A percentile compares a stretch with the other conserved stretches of the same genome.
These are phyloP conservation scores for Penaeus indicus DNA, from an alignment of 1,140 invertebrate species.

Conservation along the genomic window DNA sequence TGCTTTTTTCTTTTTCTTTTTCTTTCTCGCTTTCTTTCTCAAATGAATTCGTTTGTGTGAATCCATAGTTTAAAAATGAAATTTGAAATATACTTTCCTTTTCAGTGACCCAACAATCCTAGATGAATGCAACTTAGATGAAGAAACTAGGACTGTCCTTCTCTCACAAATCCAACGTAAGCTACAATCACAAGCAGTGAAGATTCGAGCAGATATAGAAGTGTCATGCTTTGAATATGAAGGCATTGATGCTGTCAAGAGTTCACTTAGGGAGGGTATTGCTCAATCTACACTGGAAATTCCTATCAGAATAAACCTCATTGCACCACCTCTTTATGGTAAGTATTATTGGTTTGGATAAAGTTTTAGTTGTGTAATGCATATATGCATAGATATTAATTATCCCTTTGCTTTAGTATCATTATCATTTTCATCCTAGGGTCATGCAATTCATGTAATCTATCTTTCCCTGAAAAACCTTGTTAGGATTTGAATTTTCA, in stretches of 20 bases:
- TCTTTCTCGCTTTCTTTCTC: background rate
- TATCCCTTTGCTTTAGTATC: too few species aligned
- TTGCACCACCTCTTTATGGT: constrained; percentile 97
- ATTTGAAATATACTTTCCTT: constrained; percentile 39
- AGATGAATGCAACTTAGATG: constrained; percentile 95
- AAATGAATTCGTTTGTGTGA: too few species aligned
- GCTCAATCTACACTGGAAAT: constrained; percentile 91
- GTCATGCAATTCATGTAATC: background rate
- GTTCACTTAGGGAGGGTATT: constrained; percentile 92
- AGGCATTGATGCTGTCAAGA: constrained; percentile 98
- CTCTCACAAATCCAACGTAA: constrained; percentile 96
- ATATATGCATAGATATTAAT: too few species aligned
- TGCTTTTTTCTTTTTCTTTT: background rate
- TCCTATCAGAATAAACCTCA: constrained; percentile 98
- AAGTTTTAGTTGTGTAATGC: background rate
- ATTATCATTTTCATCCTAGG: background rate
- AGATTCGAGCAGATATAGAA: constrained; percentile 97
- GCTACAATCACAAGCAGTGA: constrained; percentile 97
- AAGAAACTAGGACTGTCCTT: constrained; percentile 91
- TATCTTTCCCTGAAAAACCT: background rate
- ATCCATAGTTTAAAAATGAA: background rate
- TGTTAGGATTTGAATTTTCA: too few species aligned
- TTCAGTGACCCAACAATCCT: constrained; percentile 90
- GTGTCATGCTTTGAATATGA: constrained; percentile 99
- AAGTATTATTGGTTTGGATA: constrained; percentile 65